These are phyloP conservation scores for Trichonephila clavata DNA, from an alignment of 1,140 invertebrate genomes.

Conservation along the genomic window DNA sequence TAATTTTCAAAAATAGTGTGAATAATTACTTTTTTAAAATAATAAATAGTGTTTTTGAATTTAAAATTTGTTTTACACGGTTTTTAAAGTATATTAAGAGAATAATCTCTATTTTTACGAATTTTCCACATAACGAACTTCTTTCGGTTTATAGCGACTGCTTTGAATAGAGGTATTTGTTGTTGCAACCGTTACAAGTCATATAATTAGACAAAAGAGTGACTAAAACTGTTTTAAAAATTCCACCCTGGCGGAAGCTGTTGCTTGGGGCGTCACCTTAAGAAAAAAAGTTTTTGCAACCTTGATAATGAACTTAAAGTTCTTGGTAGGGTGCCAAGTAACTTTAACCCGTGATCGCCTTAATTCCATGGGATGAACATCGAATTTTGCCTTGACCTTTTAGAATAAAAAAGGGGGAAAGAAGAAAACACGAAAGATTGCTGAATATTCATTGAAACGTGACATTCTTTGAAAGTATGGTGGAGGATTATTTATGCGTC, in stretches of 20 bases:
- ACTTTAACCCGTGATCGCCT: background rate
- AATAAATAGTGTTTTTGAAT: too few relatives aligned
- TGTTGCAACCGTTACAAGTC: too few relatives aligned
- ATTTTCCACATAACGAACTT: too few relatives aligned
- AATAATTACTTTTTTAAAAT: too few relatives aligned
- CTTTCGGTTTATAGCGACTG: too few relatives aligned
- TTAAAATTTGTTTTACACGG: too few relatives aligned
- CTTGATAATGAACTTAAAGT: constrained; percentile 23
- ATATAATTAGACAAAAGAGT: background rate
- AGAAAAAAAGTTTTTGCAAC: background rate
- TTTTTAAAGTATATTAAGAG: too few relatives aligned
- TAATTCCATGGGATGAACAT: background rate
- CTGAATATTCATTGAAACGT: constrained; percentile 18
- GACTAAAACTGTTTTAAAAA: background rate
- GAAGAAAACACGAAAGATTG: background rate
- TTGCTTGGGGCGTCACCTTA: background rate
- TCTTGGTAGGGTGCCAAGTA: constrained; percentile 1
- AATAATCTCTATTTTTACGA: too few relatives aligned
- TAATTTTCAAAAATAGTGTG: too few relatives aligned
- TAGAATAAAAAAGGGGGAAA: too few relatives aligned
- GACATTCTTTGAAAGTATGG: constrained; percentile 18
- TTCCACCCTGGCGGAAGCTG: background rate
- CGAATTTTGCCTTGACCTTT: background rate
- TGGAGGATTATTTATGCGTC: constrained; percentile 2
- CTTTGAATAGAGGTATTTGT: too few relatives aligned